Evolutionary conservation across 2,888 invertebrate species (phyloP).

Genomic region (Meiosimyza platycephala): DNA sequence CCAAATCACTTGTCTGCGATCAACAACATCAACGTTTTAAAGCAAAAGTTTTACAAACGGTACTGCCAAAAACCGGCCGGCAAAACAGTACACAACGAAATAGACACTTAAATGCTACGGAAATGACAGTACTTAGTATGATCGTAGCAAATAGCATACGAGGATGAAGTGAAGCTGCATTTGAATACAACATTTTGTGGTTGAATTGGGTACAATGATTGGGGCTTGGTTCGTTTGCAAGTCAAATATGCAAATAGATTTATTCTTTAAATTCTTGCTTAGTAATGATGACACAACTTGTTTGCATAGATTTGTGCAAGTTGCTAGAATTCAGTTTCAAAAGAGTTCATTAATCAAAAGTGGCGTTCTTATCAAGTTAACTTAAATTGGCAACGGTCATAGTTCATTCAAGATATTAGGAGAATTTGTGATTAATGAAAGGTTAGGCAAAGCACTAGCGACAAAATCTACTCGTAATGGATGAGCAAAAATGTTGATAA

Average conservation of each 20-base stretch:
- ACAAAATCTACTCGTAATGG: too few species aligned
- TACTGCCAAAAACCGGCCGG: background rate
- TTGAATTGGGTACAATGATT: constrained; percentile 13
- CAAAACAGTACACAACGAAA: constrained; percentile 4
- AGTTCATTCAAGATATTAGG: too few species aligned
- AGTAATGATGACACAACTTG: constrained; percentile 21
- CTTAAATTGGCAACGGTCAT: too few species aligned
- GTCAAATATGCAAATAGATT: constrained; percentile 11
- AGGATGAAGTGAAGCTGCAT: constrained; percentile 11
- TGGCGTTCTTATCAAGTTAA: background rate
- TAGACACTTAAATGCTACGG: constrained; percentile 27
- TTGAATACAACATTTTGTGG: constrained; percentile 1
- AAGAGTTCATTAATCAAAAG: constrained; percentile 27
- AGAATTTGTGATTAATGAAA: too few species aligned
- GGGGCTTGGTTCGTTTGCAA: background rate
- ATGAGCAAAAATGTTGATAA: too few species aligned
- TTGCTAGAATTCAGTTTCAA: constrained; percentile 1
- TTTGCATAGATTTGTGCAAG: constrained; percentile 25
- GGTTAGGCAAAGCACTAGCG: too few species aligned
- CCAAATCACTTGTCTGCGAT: too few species aligned
- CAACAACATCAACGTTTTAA: background rate
- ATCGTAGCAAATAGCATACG: background rate
- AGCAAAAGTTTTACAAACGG: too few species aligned
- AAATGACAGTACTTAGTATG: constrained; percentile 30
- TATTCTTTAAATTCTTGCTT: constrained; percentile 2